Evolutionary conservation across 2,113 vertebrate genomes (phyloP).

Genomic region (Tonatia bakeri): DNA sequence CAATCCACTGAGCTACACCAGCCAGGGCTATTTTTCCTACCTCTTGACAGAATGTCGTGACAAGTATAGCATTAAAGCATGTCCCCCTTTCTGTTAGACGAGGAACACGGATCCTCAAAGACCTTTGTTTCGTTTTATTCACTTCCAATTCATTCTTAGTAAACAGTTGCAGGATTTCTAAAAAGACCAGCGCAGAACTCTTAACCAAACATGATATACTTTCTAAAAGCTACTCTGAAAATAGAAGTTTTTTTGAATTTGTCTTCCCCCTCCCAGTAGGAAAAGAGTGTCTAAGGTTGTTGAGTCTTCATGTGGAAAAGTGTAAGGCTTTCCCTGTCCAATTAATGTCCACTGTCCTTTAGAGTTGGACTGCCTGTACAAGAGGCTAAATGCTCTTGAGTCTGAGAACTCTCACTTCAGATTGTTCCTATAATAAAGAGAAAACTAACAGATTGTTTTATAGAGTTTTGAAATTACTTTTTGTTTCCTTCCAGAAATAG

Average conservation of each 20-base stretch:
- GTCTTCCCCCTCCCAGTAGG: not conserved
- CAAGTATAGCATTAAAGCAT: not conserved
- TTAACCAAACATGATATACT: not conserved
- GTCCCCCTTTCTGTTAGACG: not conserved
- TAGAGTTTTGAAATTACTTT: not conserved
- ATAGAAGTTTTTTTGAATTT: not conserved
- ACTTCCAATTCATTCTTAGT: not conserved
- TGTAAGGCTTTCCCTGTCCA: not conserved
- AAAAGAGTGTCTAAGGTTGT: not conserved
- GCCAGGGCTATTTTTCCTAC: not conserved
- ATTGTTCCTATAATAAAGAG: not conserved
- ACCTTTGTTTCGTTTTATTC: not conserved
- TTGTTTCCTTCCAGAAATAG: not conserved
- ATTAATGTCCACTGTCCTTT: not conserved
- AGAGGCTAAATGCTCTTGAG: fast-evolving
- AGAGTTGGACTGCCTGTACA: not conserved
- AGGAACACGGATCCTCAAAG: not conserved
- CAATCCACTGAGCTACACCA: too few relatives aligned
- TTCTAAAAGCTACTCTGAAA: not conserved
- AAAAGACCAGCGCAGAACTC: not conserved
- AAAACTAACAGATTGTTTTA: not conserved
- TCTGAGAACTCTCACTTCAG: not conserved
- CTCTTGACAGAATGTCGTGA: not conserved
- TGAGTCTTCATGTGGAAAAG: fast-evolving
- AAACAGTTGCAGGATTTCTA: conserved; percentile 6